Evolutionary conservation across 2,113 vertebrate genomes (phyloP).

Genomic region (Uropsilus gracilis): DNA sequence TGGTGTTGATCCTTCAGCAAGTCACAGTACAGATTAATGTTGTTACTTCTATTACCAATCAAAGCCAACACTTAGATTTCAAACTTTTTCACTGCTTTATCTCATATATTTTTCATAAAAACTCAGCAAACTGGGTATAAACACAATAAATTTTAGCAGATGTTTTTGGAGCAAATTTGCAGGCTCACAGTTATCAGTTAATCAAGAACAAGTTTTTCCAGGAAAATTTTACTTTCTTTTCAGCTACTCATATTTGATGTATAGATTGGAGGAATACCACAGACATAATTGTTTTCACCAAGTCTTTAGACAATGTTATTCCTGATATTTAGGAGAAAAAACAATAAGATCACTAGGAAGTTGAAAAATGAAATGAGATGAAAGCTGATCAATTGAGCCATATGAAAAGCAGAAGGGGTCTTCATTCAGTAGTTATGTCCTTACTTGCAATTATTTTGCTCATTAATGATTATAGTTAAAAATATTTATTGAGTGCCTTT

Average conservation of each 20-base stretch:
- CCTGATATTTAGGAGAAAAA: neutral
- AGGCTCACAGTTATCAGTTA: neutral
- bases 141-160: neutral
- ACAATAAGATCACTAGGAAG: constrained; percentile 1
- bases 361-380: neutral
- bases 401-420: neutral
- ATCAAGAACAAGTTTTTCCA: constrained; percentile 12
- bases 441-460: neutral
- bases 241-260: neutral
- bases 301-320: neutral
- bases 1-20: neutral
- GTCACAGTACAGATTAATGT: neutral
- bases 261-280: neutral
- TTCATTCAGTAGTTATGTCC: neutral
- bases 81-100: neutral
- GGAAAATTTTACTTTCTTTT: neutral
- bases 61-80: neutral
- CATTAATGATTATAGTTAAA: neutral
- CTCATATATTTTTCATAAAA: neutral
- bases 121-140: neutral
- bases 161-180: neutral
- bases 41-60: neutral
- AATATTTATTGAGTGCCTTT: neutral
- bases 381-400: neutral
- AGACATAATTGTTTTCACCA: constrained; percentile 3